Base-by-base conservation (phyloP, 1,140 invertebrate genomes). In the Drusus annulatus region DNA sequence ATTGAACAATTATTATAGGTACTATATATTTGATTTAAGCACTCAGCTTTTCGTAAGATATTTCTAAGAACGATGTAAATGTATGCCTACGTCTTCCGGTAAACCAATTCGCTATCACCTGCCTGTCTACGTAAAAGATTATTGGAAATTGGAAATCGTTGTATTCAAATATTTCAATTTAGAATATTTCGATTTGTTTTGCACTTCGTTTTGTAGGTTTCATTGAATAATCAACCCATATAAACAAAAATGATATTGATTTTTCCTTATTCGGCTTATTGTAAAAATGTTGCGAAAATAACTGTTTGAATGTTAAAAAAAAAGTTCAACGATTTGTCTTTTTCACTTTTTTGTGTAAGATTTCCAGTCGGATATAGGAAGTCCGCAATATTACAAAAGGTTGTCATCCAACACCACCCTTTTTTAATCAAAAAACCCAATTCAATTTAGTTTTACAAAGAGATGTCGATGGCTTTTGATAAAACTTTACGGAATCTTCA, bases 361-460 rank as follows among this genome's bases (percentile, higher is more conserved):
- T 23, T 63, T 65, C n/a, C 13, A 28, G 28, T 28, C 62, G 0
- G 21, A 15, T 50, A 69, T 51, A 63, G 56, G 36, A 52, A 77
- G 58, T 77, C 76, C 62, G 62, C 76, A 77, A 63, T 77, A 77
- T 52, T 77, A 79, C 76, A 56, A 65, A 71, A 80, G 78, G 78
- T 78, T 80, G 81, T 74, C 58, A 28, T 36, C 45, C 56, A 60
- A 45, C 51, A 51, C 69, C 73, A 74, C 78, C 81, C 78, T 83
- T 80, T 83, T 83, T 83, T 83, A 83, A 83, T 83, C 79, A 83
- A 83, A 83, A 74, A 83, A 80, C 68, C 77, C 81, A 69, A 83
- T 83, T 83, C 81, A 83, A 83, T 83, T 83, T 83, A 83, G 79
- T 83, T 83, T 80, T 45, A 80, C 76, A 82, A 78, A 83, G 75